Conservation (phyloP, 2,888 invertebrate species). For the Empis livida region DNA sequence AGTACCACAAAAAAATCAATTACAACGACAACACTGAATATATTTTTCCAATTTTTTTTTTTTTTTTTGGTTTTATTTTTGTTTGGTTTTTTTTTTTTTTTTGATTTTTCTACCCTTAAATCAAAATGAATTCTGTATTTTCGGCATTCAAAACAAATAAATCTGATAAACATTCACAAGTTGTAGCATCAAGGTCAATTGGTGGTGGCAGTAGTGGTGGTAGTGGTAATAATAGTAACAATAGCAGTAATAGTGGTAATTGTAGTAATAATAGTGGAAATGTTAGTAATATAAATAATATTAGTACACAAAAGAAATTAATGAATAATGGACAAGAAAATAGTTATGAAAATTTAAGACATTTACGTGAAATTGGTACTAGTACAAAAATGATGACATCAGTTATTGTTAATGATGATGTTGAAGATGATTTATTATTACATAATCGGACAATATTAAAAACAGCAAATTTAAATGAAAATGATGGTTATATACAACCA, state of each 20-base stretch:
- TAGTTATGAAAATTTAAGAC: conserved; percentile 34
- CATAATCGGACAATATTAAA: conserved; percentile 8
- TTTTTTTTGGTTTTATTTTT: too few relatives aligned
- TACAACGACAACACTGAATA: too few relatives aligned
- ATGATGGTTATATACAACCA: conserved; percentile 6
- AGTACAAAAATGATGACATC: conserved; percentile 32
- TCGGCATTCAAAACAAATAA: conserved; percentile 36
- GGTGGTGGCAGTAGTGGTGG: conserved; percentile 5
- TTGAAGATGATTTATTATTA: conserved; percentile 10
- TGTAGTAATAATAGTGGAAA: conserved; percentile 9
- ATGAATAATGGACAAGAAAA: conserved; percentile 26
- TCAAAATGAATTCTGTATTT: conserved; percentile 35
- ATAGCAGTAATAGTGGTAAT: conserved; percentile 9
- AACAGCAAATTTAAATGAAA: conserved; percentile 6
- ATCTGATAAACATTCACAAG: conserved; percentile 13
- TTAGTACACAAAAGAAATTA: conserved; percentile 14
- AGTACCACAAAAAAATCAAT: too few relatives aligned
- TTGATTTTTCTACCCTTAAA: too few relatives aligned
- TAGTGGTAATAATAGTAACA: conserved; percentile 2
- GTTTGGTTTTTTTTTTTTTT: too few relatives aligned
- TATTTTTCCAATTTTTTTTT: too few relatives aligned
- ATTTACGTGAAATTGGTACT: conserved; percentile 34
- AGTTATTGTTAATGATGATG: conserved; percentile 14
- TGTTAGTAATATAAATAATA: conserved; percentile 13
- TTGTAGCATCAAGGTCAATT: background rate